phyloP scores from a whole-genome alignment of 2,797 vertebrate species.

The Anisognathus igniventris region DNA sequence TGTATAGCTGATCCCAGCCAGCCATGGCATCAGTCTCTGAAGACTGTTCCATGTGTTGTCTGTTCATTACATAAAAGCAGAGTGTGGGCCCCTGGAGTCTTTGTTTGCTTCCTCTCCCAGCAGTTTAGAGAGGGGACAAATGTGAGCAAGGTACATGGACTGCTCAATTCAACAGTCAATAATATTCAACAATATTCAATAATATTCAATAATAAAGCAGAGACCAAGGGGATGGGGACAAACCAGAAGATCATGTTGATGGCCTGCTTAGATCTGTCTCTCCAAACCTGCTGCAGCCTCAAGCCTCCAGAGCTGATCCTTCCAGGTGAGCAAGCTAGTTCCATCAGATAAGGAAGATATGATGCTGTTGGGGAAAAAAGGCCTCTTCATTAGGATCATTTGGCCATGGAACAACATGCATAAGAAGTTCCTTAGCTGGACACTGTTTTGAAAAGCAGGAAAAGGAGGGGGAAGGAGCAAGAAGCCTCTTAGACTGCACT shows the following conservation, averaged over 20 bases:
- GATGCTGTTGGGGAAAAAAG: fast-evolving
- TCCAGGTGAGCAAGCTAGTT: neutral
- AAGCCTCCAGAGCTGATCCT: neutral
- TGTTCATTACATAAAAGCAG: neutral
- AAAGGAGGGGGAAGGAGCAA: neutral
- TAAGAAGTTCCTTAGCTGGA: neutral
- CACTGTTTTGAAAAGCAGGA: neutral
- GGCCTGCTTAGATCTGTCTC: neutral
- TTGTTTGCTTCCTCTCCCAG: neutral
- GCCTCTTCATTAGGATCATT: neutral
- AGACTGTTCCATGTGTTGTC: fast-evolving
- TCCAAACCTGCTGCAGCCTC: neutral
- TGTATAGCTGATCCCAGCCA: neutral
- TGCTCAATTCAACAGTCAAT: neutral
- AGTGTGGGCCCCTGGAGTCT: neutral
- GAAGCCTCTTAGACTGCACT: neutral
- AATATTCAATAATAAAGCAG: neutral
- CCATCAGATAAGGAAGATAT: neutral
- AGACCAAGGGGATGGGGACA: neutral
- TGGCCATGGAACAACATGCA: neutral
- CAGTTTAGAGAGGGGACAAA: neutral
- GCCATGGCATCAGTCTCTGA: neutral
- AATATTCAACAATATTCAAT: neutral
- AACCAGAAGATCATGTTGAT: neutral
- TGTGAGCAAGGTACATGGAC: neutral